Evolutionary conservation across 1,140 invertebrate species (phyloP), one percentile per base, ranked within the genome.

Genomic region (Teleopsis dalmanni): DNA sequence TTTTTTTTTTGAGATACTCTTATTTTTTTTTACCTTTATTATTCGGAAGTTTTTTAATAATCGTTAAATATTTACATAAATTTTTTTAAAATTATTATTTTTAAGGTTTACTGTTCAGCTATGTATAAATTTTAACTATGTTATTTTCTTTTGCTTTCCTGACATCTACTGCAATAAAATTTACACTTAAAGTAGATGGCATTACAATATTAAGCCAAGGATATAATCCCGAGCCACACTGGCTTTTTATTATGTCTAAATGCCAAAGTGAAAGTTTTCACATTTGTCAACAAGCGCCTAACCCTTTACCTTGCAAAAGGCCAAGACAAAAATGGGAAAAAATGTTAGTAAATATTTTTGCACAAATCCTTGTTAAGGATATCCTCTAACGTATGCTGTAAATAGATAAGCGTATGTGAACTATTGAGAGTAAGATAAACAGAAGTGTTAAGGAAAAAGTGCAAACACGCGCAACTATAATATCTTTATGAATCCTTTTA

Each of bases 361-460:
- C 43, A 45, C 23, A 36, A 26, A 47, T 47, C 35, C 35, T 47
- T 38, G 16, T 16, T 16, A 29, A 13, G 27, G 13, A 29, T 8
- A 42, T 27, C 41, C 27, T 27, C 13, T 23, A 48, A 57, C 43
- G 43, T 31, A 51, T 31, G 53, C 48, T 33, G n/a, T n/a, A n/a
- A n/a, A n/a, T 37, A 26, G 62, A 65, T 65, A 65, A 65, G 62
- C 62, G 55, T 42, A 53, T 65, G 62, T 65, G 62, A 65, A 65
- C 62, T 65, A 65, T 65, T 62, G 62, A 62, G 57, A 56, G 48
- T 19, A 46, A 63, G 60, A 66, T 60, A 66, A 63, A 61, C 63
- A 62, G 55, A 13, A 22, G 34, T 22, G 35, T 34, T 18, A 45
- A 36, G 50, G 45, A 16, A 43, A 26, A 38, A 42, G n/a, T 40